Evolutionary conservation across 2,797 vertebrate species (phyloP), one percentile per base, ranked within the genome.

Genomic region (Pangasius macronema): DNA sequence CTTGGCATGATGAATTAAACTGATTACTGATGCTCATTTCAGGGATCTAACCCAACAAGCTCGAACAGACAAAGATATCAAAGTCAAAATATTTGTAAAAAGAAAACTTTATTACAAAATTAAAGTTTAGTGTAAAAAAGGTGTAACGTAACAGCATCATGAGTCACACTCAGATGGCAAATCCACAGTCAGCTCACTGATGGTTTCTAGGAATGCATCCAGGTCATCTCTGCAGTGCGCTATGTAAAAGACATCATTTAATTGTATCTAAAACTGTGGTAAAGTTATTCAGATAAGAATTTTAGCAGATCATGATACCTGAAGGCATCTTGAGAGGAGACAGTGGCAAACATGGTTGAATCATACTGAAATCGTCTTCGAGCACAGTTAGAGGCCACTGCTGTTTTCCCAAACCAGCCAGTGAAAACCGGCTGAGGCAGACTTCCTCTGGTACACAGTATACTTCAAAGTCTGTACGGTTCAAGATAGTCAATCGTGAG

Each of bases 401-500:
- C 20, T 0, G 49, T 59, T 59, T 87, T 46, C 53, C 80, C 73
- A 92, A 75, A 42, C 90, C 90, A 76, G 91, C 88, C 81, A 92
- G n/a, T 49, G 88, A 89, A 20, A 91, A 88, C 3, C 79, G 82
- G 77, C 91, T 91, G 9, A 92, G 90, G 36, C 49, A 86, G 68
- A 92, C 70, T 59, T 91, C 92, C 27, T 92, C 90, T 5, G 92
- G 89, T 18, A 91, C 89, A 11, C 63, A 16, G 33, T 80, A 91
- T 0, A 42, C 75, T 87, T 91, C 89, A 83, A 91, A 91, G 22
- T 89, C 92, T 92, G 61, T 11, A 67, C 18, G 14, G 5, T 27
- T 53, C 22, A 76, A 85, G 14, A n/a, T 16, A 18, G 36, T 27
- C 16, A 55, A 3, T 59, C 53, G 13, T 79, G 30, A 24, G 30